Conservation (phyloP, 2,113 vertebrate species). For the Anser brachyrhynchus region DNA sequence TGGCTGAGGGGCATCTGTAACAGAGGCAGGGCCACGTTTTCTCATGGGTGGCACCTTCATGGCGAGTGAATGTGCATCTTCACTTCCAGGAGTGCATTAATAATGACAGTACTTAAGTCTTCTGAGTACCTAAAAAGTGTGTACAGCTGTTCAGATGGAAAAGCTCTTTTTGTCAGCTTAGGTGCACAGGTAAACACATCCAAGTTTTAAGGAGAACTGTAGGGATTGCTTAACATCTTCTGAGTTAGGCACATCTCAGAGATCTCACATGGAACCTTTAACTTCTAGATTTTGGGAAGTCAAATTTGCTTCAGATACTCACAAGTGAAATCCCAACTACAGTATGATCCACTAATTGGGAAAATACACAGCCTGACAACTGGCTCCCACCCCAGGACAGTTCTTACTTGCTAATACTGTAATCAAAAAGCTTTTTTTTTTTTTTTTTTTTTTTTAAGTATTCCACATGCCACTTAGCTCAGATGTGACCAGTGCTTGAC, state of each 20-base stretch:
- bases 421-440: neutral
- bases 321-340: neutral
- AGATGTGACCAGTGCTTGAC: neutral
- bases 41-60: neutral
- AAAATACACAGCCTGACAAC: neutral
- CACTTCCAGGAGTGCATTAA: neutral
- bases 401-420: neutral
- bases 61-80: neutral
- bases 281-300: neutral
- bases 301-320: neutral
- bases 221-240: neutral
- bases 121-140: neutral
- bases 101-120: neutral
- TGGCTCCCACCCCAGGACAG: neutral
- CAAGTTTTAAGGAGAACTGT: neutral
- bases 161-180: neutral
- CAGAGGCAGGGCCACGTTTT: neutral
- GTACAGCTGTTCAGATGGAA: neutral
- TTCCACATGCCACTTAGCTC: neutral
- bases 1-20: neutral
- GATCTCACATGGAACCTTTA: neutral
- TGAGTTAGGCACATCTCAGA: fast-evolving
- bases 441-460: neutral
- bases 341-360: neutral
- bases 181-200: neutral